A percentile compares a stretch with the other conserved stretches of the same genome.
phyloP scores from a whole-genome alignment of 2,888 invertebrate genomes.

The Eueremaeus valkanovi region DNA sequence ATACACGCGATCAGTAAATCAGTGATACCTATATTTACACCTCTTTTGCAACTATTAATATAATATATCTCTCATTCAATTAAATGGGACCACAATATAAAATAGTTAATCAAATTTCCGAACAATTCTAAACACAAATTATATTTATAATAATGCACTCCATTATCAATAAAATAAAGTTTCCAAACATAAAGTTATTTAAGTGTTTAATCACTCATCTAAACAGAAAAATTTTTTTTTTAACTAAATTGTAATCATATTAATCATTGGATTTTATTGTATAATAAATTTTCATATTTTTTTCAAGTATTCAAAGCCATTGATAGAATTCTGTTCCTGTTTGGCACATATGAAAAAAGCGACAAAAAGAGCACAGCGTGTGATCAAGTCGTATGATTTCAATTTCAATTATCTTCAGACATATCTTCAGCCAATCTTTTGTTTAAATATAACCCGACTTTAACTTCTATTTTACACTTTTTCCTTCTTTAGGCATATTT shows the following conservation, averaged over 20 bases:
- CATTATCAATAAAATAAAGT: background rate
- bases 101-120: background rate
- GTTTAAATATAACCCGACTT: background rate
- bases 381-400: background rate
- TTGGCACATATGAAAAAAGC: background rate
- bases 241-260: background rate
- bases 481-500: background rate
- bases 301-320: background rate
- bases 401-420: conserved; percentile 10
- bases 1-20: conserved; percentile 18
- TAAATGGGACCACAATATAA: background rate
- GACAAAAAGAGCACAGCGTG: conserved; percentile 11
- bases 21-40: background rate
- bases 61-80: background rate
- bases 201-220: background rate
- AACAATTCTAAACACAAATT: background rate
- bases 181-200: background rate
- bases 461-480: background rate
- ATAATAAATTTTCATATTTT: background rate
- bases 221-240: background rate
- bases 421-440: background rate
- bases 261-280: background rate
- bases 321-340: background rate
- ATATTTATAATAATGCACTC: background rate
- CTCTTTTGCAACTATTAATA: background rate